These are phyloP conservation scores for Achlya flavicornis DNA, from an alignment of 2,888 invertebrate genomes.

Conservation along the genomic window DNA sequence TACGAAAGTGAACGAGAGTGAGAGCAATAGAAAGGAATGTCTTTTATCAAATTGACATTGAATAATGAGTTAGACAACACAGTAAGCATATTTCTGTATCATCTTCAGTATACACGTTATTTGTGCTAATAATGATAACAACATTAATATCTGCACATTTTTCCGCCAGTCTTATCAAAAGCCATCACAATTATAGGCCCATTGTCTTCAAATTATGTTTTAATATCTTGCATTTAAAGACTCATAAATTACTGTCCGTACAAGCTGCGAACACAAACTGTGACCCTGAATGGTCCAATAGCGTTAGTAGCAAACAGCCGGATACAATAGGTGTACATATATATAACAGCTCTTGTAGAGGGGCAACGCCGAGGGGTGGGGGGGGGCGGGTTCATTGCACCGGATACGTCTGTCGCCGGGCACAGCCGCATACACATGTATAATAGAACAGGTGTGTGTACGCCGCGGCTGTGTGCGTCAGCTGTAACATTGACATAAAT, in stretches of 20 bases:
- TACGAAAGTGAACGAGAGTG: not conserved
- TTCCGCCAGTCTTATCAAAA: not conserved
- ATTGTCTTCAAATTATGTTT: constrained; percentile 11
- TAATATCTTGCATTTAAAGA: constrained; percentile 14
- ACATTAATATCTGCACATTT: not conserved
- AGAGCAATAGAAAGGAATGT: not conserved
- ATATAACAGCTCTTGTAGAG: constrained; percentile 46
- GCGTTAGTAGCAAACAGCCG: constrained; percentile 56
- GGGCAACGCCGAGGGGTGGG: constrained; percentile 46
- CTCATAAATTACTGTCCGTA: constrained; percentile 16
- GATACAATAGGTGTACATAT: constrained; percentile 49
- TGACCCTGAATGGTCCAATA: constrained; percentile 59
- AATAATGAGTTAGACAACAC: not conserved
- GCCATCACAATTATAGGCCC: not conserved
- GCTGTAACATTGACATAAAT: constrained; percentile 82
- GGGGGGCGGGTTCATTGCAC: constrained; percentile 77
- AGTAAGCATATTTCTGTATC: not conserved
- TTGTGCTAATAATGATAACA: not conserved
- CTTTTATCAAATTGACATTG: constrained; percentile 3
- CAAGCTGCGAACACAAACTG: constrained; percentile 45
- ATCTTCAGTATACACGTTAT: not conserved
- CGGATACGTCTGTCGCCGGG: constrained; percentile 78
- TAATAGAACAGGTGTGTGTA: constrained; percentile 68
- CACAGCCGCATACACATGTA: constrained; percentile 53
- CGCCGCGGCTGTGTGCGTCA: constrained; percentile 45